Evolutionary conservation across 2,113 vertebrate species (phyloP).

Genomic region (Dipodomys stephensi): DNA sequence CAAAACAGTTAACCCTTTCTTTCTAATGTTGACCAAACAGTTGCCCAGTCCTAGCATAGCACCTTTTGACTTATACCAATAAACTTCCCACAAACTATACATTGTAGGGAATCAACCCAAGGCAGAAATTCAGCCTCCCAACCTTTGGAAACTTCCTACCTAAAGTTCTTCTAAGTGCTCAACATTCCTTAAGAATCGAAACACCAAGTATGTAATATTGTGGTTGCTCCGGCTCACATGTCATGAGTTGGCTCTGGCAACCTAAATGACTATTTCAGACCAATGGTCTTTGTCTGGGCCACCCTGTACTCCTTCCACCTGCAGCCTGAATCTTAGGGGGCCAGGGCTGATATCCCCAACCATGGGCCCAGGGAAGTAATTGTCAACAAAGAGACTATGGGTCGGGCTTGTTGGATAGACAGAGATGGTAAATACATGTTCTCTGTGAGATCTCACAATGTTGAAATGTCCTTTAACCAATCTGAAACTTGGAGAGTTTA

Average conservation of each 20-base stretch:
- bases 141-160: background rate
- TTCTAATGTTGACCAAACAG: background rate
- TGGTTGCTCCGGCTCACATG: background rate
- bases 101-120: background rate
- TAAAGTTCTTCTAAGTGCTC: background rate
- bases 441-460: background rate
- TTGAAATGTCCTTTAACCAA: background rate
- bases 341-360: no score
- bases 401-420: background rate
- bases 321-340: background rate
- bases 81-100: background rate
- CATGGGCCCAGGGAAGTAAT: background rate
- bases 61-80: background rate
- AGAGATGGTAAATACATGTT: background rate
- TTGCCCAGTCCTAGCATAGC: background rate
- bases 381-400: accelerated
- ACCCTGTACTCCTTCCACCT: background rate
- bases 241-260: background rate
- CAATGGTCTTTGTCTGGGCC: background rate
- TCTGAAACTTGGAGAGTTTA: background rate
- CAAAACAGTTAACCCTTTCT: background rate
- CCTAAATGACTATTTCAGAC: background rate
- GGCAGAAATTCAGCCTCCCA: background rate
- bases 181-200: background rate
- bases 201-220: background rate